Percentiles rank a stretch among this genome's conserved stretches.
Evolutionary conservation across 2,113 vertebrate genomes (phyloP).

Genomic region (Bagarius yarrelli): DNA sequence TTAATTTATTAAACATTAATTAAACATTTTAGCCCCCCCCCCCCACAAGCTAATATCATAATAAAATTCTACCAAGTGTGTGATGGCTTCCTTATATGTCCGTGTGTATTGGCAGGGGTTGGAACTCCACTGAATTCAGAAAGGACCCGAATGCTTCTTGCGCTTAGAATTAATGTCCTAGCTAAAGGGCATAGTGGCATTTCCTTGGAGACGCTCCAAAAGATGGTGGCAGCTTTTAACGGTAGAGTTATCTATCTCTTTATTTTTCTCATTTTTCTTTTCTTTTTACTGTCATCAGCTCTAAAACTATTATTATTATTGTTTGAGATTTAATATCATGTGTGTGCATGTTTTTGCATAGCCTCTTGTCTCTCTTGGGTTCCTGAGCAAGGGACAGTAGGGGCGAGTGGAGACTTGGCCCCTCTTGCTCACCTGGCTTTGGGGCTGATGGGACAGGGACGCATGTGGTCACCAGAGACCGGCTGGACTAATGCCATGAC

Average conservation of each 20-base stretch:
- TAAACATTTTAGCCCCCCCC: too few species aligned
- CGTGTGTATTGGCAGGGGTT: slow-evolving; percentile 73
- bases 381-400: slow-evolving; percentile 95
- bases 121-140: slow-evolving; percentile 90
- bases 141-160: slow-evolving; percentile 92
- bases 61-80: too few species aligned
- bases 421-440: slow-evolving; percentile 93
- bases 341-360: slow-evolving; percentile 52
- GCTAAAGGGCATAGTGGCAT: slow-evolving; percentile 96
- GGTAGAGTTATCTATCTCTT: slow-evolving; percentile 65
- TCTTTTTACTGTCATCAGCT: background rate
- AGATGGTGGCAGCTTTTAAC: slow-evolving; percentile 89
- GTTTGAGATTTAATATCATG: background rate
- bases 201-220: slow-evolving; percentile 87
- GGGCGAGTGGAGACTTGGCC: slow-evolving; percentile 95
- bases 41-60: too few species aligned
- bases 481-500: slow-evolving; percentile 98
- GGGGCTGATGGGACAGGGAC: slow-evolving; percentile 94
- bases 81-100: background rate
- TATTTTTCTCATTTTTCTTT: background rate
- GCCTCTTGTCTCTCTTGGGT: slow-evolving; percentile 93
- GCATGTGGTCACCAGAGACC: slow-evolving; percentile 98
- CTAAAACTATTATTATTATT: too few species aligned
- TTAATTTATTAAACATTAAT: too few species aligned
- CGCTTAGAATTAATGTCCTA: slow-evolving; percentile 92